phyloP scores from a whole-genome alignment of 2,113 vertebrate species.

The Gyps fulvus region DNA sequence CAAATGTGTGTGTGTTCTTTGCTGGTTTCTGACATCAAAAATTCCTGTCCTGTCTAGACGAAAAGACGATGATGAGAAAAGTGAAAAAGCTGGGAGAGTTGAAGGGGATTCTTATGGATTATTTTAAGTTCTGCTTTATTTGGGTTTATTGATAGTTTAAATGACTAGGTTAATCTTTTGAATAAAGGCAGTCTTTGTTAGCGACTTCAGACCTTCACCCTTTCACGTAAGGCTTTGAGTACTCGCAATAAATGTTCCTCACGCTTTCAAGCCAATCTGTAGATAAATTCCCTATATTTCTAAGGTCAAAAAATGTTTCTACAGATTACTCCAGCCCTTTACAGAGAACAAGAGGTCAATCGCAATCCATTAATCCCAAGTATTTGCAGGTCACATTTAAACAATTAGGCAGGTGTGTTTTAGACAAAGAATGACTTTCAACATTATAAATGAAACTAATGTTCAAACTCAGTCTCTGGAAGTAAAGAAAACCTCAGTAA shows the following conservation, averaged over 20 bases:
- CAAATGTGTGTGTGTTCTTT: conserved; percentile 15
- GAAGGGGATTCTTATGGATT: conserved; percentile 44
- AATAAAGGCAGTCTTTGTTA: conserved; percentile 40
- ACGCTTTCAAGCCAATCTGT: not conserved
- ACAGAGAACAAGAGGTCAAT: not conserved
- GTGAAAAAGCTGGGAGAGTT: conserved; percentile 13
- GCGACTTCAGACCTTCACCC: conserved; percentile 22
- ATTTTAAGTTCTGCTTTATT: conserved; percentile 10
- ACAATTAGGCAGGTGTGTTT: not conserved
- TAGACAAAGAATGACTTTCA: not conserved
- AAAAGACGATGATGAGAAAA: not conserved
- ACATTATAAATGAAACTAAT: not conserved
- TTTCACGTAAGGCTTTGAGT: not conserved
- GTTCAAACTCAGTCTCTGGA: not conserved
- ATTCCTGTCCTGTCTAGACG: not conserved
- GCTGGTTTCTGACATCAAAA: conserved; percentile 12
- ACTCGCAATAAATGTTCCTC: conserved; percentile 3
- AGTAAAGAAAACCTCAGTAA: conserved; percentile 7
- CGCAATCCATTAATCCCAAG: not conserved
- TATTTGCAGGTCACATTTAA: not conserved
- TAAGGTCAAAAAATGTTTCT: not conserved
- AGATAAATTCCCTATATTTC: not conserved
- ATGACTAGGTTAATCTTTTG: conserved; percentile 11
- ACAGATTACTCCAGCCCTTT: not conserved
- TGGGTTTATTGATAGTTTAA: conserved; percentile 17